A percentile compares a stretch with the other conserved stretches of the same genome.
Evolutionary conservation across 2,113 vertebrate genomes (phyloP).

Genomic region (Numenius arquata): DNA sequence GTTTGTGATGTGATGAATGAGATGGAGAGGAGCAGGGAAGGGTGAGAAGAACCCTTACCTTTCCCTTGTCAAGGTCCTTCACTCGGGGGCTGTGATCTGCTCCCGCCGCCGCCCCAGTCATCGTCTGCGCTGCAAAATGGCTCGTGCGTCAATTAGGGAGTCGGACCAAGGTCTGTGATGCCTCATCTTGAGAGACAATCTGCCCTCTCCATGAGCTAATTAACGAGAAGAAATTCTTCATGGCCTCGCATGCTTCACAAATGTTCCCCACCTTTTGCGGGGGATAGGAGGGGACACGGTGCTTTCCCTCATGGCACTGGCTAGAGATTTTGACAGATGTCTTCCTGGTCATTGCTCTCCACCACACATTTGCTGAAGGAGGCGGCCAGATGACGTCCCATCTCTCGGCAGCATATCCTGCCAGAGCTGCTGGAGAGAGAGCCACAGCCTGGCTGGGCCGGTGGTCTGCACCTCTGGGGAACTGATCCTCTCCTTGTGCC

Average conservation of each 20-base stretch:
- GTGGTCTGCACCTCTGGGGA: background rate
- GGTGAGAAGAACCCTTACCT: background rate
- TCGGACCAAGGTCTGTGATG: background rate
- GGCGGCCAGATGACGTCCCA: background rate
- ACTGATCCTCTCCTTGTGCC: background rate
- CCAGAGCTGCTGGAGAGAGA: background rate
- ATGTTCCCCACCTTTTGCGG: rapidly evolving
- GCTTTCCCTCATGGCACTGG: background rate
- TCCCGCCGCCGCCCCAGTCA: background rate
- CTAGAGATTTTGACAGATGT: background rate
- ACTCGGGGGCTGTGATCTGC: background rate
- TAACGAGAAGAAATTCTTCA: background rate
- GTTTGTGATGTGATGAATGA: background rate
- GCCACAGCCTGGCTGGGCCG: rapidly evolving
- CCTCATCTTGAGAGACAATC: background rate
- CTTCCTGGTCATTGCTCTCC: background rate
- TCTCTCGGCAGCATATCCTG: background rate
- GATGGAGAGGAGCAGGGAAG: background rate
- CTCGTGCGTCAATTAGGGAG: background rate
- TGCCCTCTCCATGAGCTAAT: background rate
- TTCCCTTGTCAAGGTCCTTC: background rate
- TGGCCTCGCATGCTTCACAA: background rate
- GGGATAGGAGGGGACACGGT: too few relatives aligned
- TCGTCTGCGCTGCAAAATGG: background rate
- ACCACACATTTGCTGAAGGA: background rate